Evolutionary conservation across 2,113 vertebrate species (phyloP), one percentile per base, ranked within the genome.

Genomic region (Lontra canadensis): DNA sequence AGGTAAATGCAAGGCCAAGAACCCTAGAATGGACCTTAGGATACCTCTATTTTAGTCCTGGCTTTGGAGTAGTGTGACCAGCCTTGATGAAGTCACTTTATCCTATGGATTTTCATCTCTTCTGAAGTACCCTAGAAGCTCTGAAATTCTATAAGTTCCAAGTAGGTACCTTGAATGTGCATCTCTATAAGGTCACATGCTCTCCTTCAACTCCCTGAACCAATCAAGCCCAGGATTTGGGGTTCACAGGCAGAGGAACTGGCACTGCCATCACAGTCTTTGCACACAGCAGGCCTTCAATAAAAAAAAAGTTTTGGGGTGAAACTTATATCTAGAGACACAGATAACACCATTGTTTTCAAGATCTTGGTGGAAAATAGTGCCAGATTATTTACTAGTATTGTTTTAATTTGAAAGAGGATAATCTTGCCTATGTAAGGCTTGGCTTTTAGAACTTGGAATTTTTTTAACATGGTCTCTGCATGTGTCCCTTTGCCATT

Each of bases 361-460:
- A 96, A 96, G 63, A 59, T 81, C 34, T 71, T 81, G 42, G 14
- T 88, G 26, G 49, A 80, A 88, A 81, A 86, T 63, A 25, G 47
- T 91, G 26, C 26, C 23, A 69, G 78, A 18, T 91, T 87, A 86
- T 96, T 95, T 87, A 88, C 74, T 78, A 57, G 65, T 80, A 76
- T 31, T 81, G 12, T 74, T 84, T 94, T 94, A n/a, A 78, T 79
- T 88, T 90, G 57, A 92, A 98, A 98, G 57, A 63, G 69, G 2
- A 81, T 84, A 90, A 61, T 42, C 63, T 87, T 90, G 31, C 26
- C 4, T 59, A n/a, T 57, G n/a, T 91, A 86, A 89, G 21, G 18
- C 71, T 97, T 96, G 92, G 85, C 79, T 97, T 94, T 88, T 63
- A 82, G 83, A 92, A 81, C 34, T 55, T 96, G 61, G 73, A 69